These are phyloP conservation scores for Cichladusa arquata DNA, from an alignment of 2,113 vertebrate species.

Conservation along the genomic window DNA sequence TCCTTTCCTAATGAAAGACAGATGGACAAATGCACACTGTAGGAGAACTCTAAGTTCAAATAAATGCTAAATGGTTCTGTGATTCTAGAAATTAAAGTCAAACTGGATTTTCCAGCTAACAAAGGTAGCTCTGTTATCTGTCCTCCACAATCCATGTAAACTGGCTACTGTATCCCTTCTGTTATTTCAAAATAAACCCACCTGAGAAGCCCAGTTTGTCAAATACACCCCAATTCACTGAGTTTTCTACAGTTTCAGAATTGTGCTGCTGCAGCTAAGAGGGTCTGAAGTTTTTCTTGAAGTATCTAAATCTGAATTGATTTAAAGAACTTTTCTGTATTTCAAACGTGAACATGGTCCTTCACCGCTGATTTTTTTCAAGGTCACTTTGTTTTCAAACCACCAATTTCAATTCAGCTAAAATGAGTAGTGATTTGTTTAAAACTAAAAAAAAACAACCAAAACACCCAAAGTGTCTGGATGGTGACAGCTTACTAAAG, in stretches of 20 bases:
- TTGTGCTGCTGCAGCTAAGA: background rate
- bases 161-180: background rate
- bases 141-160: background rate
- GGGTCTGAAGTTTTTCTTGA: background rate
- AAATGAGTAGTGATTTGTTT: background rate
- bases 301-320: background rate
- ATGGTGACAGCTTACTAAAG: background rate
- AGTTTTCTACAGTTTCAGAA: background rate
- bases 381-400: background rate
- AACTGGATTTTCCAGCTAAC: background rate
- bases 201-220: background rate
- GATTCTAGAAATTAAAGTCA: background rate
- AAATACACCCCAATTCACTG: background rate
- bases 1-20: constrained; percentile 76
- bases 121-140: background rate
- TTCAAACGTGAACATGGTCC: background rate
- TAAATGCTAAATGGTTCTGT: constrained; percentile 4
- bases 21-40: constrained; percentile 65
- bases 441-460: background rate
- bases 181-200: background rate
- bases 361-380: background rate
- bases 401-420: background rate
- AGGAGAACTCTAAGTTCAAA: background rate
- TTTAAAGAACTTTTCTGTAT: background rate
- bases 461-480: background rate